Evolutionary conservation across 2,797 vertebrate genomes (phyloP).

Genomic region (Liparis tanakae): DNA sequence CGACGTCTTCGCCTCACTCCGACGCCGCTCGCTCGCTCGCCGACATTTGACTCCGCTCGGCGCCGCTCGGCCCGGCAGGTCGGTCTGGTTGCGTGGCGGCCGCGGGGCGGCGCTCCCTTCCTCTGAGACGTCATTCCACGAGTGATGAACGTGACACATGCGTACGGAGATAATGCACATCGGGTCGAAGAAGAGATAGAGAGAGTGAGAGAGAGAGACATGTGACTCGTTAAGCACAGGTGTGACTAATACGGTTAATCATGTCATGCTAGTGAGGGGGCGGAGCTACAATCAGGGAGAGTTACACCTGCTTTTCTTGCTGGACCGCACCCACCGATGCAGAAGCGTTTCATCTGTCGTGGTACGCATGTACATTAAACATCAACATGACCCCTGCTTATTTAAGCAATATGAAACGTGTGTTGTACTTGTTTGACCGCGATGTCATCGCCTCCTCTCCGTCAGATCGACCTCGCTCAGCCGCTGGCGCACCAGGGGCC

Average conservation of each 20-base stretch:
- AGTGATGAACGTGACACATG: too few species aligned
- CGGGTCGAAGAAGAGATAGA: background rate
- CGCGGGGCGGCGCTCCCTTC: too few species aligned
- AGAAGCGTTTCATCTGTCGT: too few species aligned
- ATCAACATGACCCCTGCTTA: too few species aligned
- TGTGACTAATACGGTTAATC: background rate
- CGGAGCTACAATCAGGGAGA: too few species aligned
- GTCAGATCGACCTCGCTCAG: constrained; percentile 79
- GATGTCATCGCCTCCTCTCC: background rate
- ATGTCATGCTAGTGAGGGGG: background rate
- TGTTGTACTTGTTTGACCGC: background rate
- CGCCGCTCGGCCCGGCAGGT: background rate
- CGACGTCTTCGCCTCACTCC: too few species aligned
- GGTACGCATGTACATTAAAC: too few species aligned
- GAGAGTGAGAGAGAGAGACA: background rate
- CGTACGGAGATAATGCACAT: too few species aligned
- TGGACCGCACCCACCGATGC: background rate
- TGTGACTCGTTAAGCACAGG: background rate
- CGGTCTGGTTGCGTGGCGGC: background rate
- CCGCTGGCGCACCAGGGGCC: constrained; percentile 81
- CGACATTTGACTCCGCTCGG: too few species aligned
- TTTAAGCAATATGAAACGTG: too few species aligned
- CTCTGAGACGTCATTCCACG: too few species aligned
- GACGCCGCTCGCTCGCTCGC: too few species aligned
- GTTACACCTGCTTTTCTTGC: background rate